Conservation (phyloP, 2,113 vertebrate genomes). For the Psilopogon haemacephalus region DNA sequence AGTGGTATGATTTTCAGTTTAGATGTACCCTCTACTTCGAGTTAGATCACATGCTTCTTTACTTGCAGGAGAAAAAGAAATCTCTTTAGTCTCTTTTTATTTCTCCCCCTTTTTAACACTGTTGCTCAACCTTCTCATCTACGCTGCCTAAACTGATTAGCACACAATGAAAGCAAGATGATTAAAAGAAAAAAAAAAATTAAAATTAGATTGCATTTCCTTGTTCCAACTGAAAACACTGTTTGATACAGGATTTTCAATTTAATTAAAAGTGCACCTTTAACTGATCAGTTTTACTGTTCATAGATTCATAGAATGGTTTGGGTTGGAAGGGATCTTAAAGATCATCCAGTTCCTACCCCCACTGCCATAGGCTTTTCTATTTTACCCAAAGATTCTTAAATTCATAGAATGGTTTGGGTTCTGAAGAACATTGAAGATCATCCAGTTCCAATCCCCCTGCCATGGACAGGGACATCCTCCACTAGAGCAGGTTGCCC, state of each 20-base stretch:
- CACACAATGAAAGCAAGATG: not conserved
- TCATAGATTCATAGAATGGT: not conserved
- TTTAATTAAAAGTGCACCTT: not conserved
- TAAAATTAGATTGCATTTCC: not conserved
- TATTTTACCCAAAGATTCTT: no score
- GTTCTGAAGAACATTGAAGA: no score
- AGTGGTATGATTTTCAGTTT: not conserved
- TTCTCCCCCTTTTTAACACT: not conserved
- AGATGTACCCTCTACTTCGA: not conserved
- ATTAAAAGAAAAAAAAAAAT: not conserved
- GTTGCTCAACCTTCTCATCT: not conserved
- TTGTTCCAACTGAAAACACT: not conserved
- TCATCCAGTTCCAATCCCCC: no score
- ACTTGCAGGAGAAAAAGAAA: not conserved
- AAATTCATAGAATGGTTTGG: no score
- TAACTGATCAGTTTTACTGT: not conserved
- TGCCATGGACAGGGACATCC: no score
- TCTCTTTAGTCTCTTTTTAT: not conserved
- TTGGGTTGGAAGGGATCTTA: no score
- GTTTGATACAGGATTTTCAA: not conserved
- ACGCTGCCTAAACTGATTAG: not conserved
- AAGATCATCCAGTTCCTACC: no score
- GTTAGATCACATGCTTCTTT: not conserved
- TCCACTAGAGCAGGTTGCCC: no score
- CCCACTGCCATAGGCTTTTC: no score